Conservation (phyloP, 1,140 invertebrate genomes). For the Drosophila mojavensis region DNA sequence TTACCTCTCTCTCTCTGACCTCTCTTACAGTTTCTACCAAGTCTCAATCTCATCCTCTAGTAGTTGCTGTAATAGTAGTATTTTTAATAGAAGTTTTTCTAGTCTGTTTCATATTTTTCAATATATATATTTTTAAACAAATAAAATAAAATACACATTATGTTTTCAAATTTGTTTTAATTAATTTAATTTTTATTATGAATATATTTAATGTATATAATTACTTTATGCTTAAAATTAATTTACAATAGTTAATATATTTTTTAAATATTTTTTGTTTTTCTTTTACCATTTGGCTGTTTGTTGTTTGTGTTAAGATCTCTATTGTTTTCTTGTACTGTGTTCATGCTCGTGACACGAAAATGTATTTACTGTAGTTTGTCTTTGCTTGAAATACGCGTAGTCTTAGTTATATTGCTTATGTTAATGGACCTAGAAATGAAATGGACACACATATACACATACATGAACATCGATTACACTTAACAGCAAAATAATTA, state of each 20-base stretch:
- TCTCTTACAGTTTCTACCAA: too few relatives aligned
- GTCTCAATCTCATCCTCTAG: too few relatives aligned
- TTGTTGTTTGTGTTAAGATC: conserved; percentile 62
- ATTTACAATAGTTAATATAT: conserved; percentile 33
- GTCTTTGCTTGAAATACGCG: conserved; percentile 12
- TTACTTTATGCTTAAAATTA: conserved; percentile 35
- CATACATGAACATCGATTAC: conserved; percentile 53
- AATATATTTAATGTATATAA: conserved; percentile 21
- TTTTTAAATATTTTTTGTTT: conserved; percentile 13
- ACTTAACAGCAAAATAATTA: conserved; percentile 72
- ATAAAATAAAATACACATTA: not conserved
- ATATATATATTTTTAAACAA: not conserved
- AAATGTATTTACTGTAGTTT: conserved; percentile 34
- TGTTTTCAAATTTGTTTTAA: not conserved
- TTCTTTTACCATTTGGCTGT: conserved; percentile 29
- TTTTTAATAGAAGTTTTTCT: too few relatives aligned
- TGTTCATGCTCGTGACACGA: conserved; percentile 73
- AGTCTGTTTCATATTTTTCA: too few relatives aligned
- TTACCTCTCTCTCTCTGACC: too few relatives aligned
- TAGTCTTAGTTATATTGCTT: conserved; percentile 58
- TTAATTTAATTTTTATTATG: conserved; percentile 34
- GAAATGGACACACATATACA: conserved; percentile 59
- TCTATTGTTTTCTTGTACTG: conserved; percentile 77
- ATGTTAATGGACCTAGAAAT: conserved; percentile 51
- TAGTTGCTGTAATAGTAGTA: too few relatives aligned